Evolutionary conservation across 2,797 vertebrate genomes (phyloP), one percentile per base, ranked within the genome.

Genomic region (Epinephelus awoara): DNA sequence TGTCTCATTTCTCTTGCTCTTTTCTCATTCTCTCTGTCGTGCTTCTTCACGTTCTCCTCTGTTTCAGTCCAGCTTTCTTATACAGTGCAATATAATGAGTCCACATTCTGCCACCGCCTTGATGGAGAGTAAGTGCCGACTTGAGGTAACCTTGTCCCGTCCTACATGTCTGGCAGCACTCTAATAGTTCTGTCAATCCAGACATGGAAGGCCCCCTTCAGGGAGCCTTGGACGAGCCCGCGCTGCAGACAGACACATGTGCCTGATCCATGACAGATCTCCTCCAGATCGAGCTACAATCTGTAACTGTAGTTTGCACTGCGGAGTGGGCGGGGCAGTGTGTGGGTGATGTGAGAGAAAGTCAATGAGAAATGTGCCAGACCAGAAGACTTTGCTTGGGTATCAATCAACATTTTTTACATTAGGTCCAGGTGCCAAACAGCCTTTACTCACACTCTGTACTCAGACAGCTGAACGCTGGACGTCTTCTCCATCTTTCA

Each of bases 101-200:
- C 29, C 44, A 75, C 67, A 55, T 72, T 83, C 54, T 75, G 67
- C 64, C 69, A 38, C 54, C 12, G 70, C 52, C 50, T 64, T 64
- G 80, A 89, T 82, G 61, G 79, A 78, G 67, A 82, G 73, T 84
- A 74, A 70, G 61, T 69, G 80, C 61, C 18, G 59, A 77, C 75
- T 74, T 79, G 80, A 77, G 76, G 71, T 83, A 79, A 91, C 91
- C 90, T 92, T 92, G 89, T 89, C 79, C 79, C 5, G 62, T 85
- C 86, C 83, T 90, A 72, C 63, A 66, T 78, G 71, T 89, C 86
- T 87, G 82, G 34, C 68, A 44, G 78, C 18, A 50, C 72, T 87
- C 81, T 86, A 89, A 87, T 87, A 86, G 79, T 77, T 85, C 88
- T 90, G 88, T 90, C 93, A 91, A 52, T 89, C 83, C 75, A 69